These are phyloP conservation scores for Podiceps cristatus DNA, from an alignment of 2,113 vertebrate species.

Conservation along the genomic window DNA sequence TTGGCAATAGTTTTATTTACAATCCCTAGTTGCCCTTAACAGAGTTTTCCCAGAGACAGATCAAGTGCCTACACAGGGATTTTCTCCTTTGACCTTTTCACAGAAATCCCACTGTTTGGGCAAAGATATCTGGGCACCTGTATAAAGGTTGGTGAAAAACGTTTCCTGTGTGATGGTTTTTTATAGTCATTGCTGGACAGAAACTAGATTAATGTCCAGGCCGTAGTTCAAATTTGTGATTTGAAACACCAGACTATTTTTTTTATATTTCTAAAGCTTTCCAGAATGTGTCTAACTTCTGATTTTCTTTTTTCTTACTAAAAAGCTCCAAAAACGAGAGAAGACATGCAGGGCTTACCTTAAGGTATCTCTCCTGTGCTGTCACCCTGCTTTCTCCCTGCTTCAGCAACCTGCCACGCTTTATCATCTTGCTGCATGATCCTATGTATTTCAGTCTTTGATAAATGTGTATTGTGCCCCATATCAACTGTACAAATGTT, in stretches of 20 bases:
- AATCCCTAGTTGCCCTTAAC: background rate
- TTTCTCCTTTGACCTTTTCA: conserved; percentile 25
- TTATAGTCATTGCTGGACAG: background rate
- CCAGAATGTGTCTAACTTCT: conserved; percentile 80
- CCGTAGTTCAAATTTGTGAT: background rate
- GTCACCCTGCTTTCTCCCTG: conserved; percentile 82
- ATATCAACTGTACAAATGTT: conserved; percentile 80
- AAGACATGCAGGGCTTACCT: conserved; percentile 99
- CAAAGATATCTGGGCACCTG: background rate
- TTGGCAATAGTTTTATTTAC: background rate
- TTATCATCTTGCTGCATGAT: conserved; percentile 82
- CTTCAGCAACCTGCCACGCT: conserved; percentile 81
- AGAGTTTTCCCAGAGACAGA: background rate
- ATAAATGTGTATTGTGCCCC: conserved; percentile 82
- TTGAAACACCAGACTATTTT: conserved; percentile 25
- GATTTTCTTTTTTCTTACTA: conserved; percentile 85
- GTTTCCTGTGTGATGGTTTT: background rate
- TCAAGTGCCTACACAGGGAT: background rate
- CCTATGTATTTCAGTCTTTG: conserved; percentile 84
- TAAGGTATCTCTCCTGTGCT: conserved; percentile 93
- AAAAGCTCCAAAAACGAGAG: conserved; percentile 99
- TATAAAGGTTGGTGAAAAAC: background rate
- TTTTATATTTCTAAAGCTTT: conserved; percentile 71
- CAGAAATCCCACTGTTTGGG: background rate
- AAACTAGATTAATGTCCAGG: background rate